A percentile compares a stretch with the other conserved stretches of the same genome.
phyloP scores from a whole-genome alignment of 2,888 invertebrate genomes.

The Lymantria dispar region DNA sequence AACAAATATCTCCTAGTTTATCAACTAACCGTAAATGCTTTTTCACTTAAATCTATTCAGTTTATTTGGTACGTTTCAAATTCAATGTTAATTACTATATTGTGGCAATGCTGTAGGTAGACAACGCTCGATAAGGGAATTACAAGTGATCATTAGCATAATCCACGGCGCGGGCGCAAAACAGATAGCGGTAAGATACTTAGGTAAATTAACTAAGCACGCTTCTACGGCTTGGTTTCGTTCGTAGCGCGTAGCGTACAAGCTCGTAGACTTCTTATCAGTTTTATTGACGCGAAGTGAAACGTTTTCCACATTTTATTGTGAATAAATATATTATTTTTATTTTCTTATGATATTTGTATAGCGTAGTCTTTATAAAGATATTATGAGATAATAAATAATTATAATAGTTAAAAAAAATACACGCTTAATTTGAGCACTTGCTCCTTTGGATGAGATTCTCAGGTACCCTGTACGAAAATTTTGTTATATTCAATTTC shows the following conservation, averaged over 20 bases:
- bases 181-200: constrained; percentile 79
- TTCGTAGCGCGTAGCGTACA: constrained; percentile 36
- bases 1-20: constrained; percentile 43
- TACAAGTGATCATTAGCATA: constrained; percentile 75
- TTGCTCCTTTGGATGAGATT: too few species aligned
- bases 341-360: constrained; percentile 11
- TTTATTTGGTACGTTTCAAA: constrained; percentile 9
- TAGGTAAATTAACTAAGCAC: constrained; percentile 70
- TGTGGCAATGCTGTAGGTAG: constrained; percentile 53
- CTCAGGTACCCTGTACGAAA: too few species aligned
- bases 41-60: background rate
- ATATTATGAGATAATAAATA: too few species aligned
- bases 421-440: too few species aligned
- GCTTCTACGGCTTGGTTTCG: constrained; percentile 43
- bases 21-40: constrained; percentile 19
- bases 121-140: constrained; percentile 76
- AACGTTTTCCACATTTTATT: constrained; percentile 21
- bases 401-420: too few species aligned
- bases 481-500: too few species aligned
- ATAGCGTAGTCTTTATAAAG: too few species aligned
- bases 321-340: constrained; percentile 6
- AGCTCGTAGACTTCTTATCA: constrained; percentile 41
- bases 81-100: constrained; percentile 33
- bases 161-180: constrained; percentile 68
- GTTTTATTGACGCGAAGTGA: constrained; percentile 36